A percentile compares a stretch with the other conserved stretches of the same genome.
phyloP scores from a whole-genome alignment of 2,888 invertebrate species.

The Lysandra coridon region DNA sequence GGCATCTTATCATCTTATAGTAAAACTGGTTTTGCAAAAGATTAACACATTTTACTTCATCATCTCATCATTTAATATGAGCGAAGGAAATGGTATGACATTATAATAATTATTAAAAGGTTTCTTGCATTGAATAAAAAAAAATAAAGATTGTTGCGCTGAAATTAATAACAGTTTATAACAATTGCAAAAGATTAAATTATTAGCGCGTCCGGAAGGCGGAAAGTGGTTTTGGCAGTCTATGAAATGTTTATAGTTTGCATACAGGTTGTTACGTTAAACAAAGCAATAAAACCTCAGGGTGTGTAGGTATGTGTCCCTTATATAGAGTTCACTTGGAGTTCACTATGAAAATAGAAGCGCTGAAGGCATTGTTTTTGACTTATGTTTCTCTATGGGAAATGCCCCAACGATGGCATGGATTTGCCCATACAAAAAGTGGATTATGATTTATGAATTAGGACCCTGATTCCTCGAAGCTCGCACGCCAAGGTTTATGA shows the following conservation, averaged over 20 bases:
- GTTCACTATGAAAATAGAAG: background rate
- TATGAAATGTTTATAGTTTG: too few relatives aligned
- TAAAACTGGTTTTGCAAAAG: background rate
- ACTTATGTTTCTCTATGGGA: too few relatives aligned
- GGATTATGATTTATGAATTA: background rate
- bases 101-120: background rate
- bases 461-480: background rate
- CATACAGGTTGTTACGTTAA: too few relatives aligned
- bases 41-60: background rate
- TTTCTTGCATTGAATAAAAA: background rate
- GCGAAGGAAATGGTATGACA: background rate
- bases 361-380: too few relatives aligned
- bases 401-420: too few relatives aligned
- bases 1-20: background rate
- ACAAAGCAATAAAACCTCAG: too few relatives aligned
- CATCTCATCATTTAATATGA: background rate
- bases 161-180: background rate
- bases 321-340: background rate
- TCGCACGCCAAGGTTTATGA: background rate
- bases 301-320: too few relatives aligned
- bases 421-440: background rate
- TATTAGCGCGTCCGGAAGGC: too few relatives aligned
- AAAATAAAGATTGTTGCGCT: background rate
- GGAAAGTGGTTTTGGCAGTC: too few relatives aligned
- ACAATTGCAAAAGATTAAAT: background rate